phyloP scores from a whole-genome alignment of 2,888 invertebrate genomes.

The Epinotia demarniana region DNA sequence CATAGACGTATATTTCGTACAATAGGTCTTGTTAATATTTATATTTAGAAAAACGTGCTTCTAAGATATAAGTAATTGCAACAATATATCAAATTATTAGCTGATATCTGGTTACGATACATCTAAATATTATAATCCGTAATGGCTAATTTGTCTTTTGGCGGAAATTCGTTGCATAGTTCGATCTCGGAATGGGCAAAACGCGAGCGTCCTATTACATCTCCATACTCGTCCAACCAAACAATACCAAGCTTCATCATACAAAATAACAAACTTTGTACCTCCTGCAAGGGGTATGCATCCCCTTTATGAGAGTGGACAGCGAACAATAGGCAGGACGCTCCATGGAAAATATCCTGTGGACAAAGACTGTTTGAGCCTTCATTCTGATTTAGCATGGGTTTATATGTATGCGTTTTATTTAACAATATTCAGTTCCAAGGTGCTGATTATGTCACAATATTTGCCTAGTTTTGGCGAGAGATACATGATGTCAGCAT shows the following conservation, averaged over 20 bases:
- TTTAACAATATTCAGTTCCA: background rate
- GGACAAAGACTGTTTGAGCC: slow-evolving; percentile 59
- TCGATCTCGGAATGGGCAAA: background rate
- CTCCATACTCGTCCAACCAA: slow-evolving; percentile 21
- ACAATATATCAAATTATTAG: too few relatives aligned
- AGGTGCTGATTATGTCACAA: background rate
- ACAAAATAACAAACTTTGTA: slow-evolving; percentile 45
- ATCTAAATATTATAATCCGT: too few relatives aligned
- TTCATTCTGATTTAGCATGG: background rate
- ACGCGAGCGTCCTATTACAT: slow-evolving; percentile 1
- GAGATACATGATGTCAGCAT: too few relatives aligned
- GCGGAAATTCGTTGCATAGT: background rate
- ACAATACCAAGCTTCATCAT: slow-evolving; percentile 25
- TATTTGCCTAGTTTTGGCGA: too few relatives aligned
- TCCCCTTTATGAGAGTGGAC: slow-evolving; percentile 60
- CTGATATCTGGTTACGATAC: too few relatives aligned
- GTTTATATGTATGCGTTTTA: background rate
- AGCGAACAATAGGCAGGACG: slow-evolving; percentile 70
- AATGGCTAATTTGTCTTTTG: too few relatives aligned
- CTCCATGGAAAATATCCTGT: slow-evolving; percentile 62
- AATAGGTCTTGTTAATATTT: background rate
- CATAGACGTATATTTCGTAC: background rate
- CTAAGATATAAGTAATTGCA: too few relatives aligned
- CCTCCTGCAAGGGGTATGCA: slow-evolving; percentile 49
- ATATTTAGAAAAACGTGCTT: too few relatives aligned